phyloP scores from a whole-genome alignment of 2,888 invertebrate genomes.

The Macaria liturata region DNA sequence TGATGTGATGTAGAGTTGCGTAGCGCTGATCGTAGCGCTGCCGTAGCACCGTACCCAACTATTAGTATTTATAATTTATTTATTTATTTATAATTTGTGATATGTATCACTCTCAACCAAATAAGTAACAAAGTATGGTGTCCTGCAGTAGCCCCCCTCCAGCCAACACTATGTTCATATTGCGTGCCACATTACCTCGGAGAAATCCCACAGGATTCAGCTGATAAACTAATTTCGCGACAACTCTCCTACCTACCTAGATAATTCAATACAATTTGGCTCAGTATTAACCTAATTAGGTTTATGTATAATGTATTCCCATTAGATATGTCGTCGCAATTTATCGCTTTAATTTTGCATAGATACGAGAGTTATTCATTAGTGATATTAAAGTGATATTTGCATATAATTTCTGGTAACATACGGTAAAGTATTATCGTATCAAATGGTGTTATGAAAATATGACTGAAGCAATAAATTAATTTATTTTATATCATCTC shows the following conservation, averaged over 20 bases:
- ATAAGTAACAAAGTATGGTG: too few species aligned
- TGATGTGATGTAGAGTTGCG: too few species aligned
- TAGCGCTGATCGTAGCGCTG: too few species aligned
- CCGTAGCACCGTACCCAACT: too few species aligned
- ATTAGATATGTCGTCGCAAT: slow-evolving; percentile 29
- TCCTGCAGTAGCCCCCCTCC: too few species aligned
- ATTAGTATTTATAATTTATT: too few species aligned
- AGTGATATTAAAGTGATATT: neutral
- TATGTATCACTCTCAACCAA: too few species aligned
- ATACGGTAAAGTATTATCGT: too few species aligned
- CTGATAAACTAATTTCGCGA: slow-evolving; percentile 50
- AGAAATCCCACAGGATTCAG: slow-evolving; percentile 38
- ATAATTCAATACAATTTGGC: slow-evolving; percentile 39
- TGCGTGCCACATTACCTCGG: slow-evolving; percentile 38
- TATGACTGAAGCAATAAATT: too few species aligned
- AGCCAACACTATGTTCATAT: slow-evolving; percentile 8
- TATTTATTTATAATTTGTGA: too few species aligned
- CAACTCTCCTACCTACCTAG: slow-evolving; percentile 30
- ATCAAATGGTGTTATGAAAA: too few species aligned
- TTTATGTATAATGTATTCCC: slow-evolving; percentile 39
- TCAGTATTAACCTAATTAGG: slow-evolving; percentile 52
- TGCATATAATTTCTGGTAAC: neutral
- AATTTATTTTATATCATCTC: too few species aligned
- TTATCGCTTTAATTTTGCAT: slow-evolving; percentile 35
- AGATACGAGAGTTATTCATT: slow-evolving; percentile 23